Evolutionary conservation across 2,888 invertebrate genomes (phyloP).

Genomic region (Platypus cylindrus): DNA sequence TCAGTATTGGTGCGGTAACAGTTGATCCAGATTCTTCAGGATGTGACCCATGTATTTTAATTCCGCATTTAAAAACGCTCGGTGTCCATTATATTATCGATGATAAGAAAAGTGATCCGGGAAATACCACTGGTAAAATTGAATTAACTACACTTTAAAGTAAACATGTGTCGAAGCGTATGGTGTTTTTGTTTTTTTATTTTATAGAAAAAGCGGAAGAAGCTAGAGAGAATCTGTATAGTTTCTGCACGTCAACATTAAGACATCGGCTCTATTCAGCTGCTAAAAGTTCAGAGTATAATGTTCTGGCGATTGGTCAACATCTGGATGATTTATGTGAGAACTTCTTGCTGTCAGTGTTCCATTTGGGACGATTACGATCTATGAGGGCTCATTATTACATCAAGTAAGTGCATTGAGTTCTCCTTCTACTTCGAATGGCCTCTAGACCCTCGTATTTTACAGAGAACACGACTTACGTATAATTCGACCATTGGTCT

Average conservation of each 20-base stretch:
- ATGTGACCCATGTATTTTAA: slow-evolving; percentile 44
- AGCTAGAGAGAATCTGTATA: slow-evolving; percentile 37
- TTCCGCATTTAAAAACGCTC: slow-evolving; percentile 60
- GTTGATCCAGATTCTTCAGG: slow-evolving; percentile 55
- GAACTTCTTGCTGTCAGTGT: slow-evolving; percentile 67
- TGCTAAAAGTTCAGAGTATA: slow-evolving; percentile 65
- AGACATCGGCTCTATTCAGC: slow-evolving; percentile 63
- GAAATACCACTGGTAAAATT: slow-evolving; percentile 20
- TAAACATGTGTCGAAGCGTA: no score
- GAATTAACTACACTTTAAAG: no score
- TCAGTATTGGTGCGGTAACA: slow-evolving; percentile 59
- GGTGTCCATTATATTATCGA: slow-evolving; percentile 68
- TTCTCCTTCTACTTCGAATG: no score
- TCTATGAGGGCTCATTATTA: slow-evolving; percentile 73
- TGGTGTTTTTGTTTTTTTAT: slow-evolving; percentile 11
- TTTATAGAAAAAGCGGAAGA: slow-evolving; percentile 40
- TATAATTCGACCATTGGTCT: slow-evolving; percentile 76
- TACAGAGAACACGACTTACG: slow-evolving; percentile 65
- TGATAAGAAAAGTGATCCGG: slow-evolving; percentile 30
- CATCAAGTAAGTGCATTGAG: slow-evolving; percentile 51
- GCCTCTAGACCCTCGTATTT: no score
- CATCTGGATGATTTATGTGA: slow-evolving; percentile 74
- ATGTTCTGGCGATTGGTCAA: slow-evolving; percentile 80
- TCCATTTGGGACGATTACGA: slow-evolving; percentile 65
- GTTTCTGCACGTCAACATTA: slow-evolving; percentile 61